Base-by-base conservation (phyloP, 2,113 vertebrate species). In the Trogon melanurus region DNA sequence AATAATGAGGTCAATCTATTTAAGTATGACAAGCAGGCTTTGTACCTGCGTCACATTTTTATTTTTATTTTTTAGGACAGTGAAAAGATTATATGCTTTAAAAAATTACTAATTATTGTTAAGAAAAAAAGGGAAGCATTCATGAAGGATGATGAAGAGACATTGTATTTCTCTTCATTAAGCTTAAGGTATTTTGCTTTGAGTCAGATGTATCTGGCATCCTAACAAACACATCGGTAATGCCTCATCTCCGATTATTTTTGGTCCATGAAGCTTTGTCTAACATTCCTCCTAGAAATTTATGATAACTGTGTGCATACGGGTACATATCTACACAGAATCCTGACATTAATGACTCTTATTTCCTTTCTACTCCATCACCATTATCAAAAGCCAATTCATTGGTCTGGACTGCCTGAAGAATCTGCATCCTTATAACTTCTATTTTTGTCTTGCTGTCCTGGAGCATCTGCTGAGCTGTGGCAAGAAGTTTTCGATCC, bases 381-480 rank as follows among this genome's bases (percentile, higher is more conserved):
- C 98, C 99, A 98, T 98, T 99, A 95, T 99, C 99, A 91, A 99
- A 99, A 97, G 98, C 99, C 98, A 99, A 87, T 97, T 99, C 99
- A 76, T 97, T 99, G 96, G 99, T 98, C 98, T 99, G 99, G 97
- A 99, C 99, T 91, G 99, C 99, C 95, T 99, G 99, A 91, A 99
- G 99, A 98, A 99, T 99, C 98, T 99, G 99, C 99, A 99, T 99
- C 95, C 99, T 98, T 98, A 99, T 99, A 95, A 99, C 99, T 99
- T 99, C 99, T 60, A 99, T 99, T 98, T 99, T 99, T 38, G 98
- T 99, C 97, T 99, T 99, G 98, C 99, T 99, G 97, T 99, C 99
- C 95, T 99, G 99, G 79, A 99, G 99, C 98, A 99, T 99, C 94
- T 99, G 99, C 95, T 99, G 99, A 75, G 99, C 99, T n/a, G 99